phyloP scores from a whole-genome alignment of 2,888 invertebrate species.

The Saturnia pavonia region DNA sequence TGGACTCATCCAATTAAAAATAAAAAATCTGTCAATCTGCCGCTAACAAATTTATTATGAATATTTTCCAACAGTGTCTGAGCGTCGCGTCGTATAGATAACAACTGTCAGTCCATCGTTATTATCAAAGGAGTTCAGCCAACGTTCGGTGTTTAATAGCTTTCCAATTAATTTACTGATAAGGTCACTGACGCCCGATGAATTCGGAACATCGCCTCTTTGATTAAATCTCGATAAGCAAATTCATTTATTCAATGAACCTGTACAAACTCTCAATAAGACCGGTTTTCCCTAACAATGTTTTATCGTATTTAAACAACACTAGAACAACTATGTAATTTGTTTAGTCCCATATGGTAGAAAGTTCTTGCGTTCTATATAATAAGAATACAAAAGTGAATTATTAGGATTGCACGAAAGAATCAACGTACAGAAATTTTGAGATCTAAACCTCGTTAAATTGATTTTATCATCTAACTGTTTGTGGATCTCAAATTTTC shows the following conservation, averaged over 20 bases:
- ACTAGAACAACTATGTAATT: no score
- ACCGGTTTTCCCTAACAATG: no score
- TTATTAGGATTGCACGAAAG: background rate
- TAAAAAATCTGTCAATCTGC: no score
- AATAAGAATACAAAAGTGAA: background rate
- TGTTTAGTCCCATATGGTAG: background rate
- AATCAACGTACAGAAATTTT: background rate
- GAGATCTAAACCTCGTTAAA: background rate
- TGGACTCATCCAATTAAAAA: no score
- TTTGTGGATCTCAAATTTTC: background rate
- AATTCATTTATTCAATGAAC: background rate
- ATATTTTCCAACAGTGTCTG: background rate
- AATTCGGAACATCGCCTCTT: background rate
- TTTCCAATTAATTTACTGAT: background rate
- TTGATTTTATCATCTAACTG: background rate
- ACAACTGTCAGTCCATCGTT: background rate
- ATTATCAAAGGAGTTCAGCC: constrained; percentile 7
- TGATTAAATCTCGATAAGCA: background rate
- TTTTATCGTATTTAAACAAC: no score
- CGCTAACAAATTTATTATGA: background rate
- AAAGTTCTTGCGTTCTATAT: background rate
- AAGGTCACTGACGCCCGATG: background rate
- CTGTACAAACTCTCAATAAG: background rate
- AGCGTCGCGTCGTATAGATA: background rate
- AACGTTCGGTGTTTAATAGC: background rate